These are phyloP conservation scores for Sinodicranocentrus sp. DNA, from an alignment of 2,888 invertebrate genomes.

Conservation along the genomic window DNA sequence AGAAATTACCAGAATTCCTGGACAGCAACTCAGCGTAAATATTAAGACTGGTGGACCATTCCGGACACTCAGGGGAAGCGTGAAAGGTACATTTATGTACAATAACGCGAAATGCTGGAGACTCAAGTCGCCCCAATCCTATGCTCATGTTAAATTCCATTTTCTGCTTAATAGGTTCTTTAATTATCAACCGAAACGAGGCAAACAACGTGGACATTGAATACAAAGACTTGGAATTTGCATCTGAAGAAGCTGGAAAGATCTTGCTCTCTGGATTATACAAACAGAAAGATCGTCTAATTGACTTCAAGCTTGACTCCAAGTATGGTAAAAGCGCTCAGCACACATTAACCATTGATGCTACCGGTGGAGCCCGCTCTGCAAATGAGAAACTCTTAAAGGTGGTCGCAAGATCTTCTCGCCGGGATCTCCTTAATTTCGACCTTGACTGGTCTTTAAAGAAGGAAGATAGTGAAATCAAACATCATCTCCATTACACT, in stretches of 20 bases:
- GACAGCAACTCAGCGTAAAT: slow-evolving; percentile 66
- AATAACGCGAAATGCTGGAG: no score
- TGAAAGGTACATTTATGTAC: slow-evolving; percentile 69
- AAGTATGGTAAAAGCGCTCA: slow-evolving; percentile 61
- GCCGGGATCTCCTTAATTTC: slow-evolving; percentile 78
- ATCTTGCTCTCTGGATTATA: slow-evolving; percentile 56
- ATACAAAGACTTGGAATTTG: slow-evolving; percentile 61
- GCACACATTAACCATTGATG: slow-evolving; percentile 56
- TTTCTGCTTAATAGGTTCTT: slow-evolving; percentile 45
- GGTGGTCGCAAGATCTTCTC: slow-evolving; percentile 61
- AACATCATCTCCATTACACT: slow-evolving; percentile 56
- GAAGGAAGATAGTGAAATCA: slow-evolving; percentile 34
- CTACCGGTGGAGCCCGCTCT: slow-evolving; percentile 41
- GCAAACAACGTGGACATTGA: slow-evolving; percentile 38
- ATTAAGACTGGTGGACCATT: slow-evolving; percentile 69
- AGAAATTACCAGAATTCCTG: slow-evolving; percentile 65
- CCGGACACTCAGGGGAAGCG: slow-evolving; percentile 57
- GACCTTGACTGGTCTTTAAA: slow-evolving; percentile 82
- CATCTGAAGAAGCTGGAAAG: slow-evolving; percentile 62
- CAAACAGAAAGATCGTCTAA: slow-evolving; percentile 26
- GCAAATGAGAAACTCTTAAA: slow-evolving; percentile 48
- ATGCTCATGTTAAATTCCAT: slow-evolving; percentile 6
- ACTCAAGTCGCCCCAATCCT: no score
- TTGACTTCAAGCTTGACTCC: slow-evolving; percentile 55
- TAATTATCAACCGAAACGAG: slow-evolving; percentile 35